A percentile compares a stretch with the other conserved stretches of the same genome.
Evolutionary conservation across 2,888 invertebrate genomes (phyloP).

Genomic region (Eudemis profundana): DNA sequence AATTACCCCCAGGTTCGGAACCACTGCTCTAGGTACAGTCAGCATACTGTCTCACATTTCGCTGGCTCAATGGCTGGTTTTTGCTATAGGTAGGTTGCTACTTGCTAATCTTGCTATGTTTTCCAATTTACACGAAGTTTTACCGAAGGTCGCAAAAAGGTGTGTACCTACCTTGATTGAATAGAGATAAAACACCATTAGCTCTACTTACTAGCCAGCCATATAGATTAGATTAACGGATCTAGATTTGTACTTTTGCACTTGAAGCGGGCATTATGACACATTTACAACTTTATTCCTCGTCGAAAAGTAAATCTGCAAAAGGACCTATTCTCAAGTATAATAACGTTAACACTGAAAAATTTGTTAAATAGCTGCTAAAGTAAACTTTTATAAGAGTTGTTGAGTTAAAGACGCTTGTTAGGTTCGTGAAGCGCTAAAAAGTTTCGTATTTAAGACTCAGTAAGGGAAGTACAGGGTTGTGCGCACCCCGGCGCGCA

Average conservation of each 20-base stretch:
- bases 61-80: too few relatives aligned
- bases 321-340: neutral
- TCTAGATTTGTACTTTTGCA: neutral
- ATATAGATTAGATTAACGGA: conserved; percentile 8
- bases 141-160: neutral
- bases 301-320: neutral
- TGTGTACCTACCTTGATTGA: neutral
- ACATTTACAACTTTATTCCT: neutral
- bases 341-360: neutral
- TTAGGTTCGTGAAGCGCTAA: neutral
- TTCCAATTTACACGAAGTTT: too few relatives aligned
- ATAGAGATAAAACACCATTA: conserved; percentile 10
- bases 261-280: neutral
- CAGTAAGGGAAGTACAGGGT: neutral
- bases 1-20: too few relatives aligned
- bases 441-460: neutral
- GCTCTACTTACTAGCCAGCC: neutral
- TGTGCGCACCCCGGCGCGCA: conserved; percentile 35
- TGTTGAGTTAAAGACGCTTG: neutral
- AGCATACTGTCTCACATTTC: too few relatives aligned
- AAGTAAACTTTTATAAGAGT: conserved; percentile 18
- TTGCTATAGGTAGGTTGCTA: too few relatives aligned
- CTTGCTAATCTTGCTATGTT: conserved; percentile 5
- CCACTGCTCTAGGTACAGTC: too few relatives aligned
- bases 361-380: conserved; percentile 15